phyloP scores from a whole-genome alignment of 2,797 vertebrate genomes.

The Melopsittacus undulatus region DNA sequence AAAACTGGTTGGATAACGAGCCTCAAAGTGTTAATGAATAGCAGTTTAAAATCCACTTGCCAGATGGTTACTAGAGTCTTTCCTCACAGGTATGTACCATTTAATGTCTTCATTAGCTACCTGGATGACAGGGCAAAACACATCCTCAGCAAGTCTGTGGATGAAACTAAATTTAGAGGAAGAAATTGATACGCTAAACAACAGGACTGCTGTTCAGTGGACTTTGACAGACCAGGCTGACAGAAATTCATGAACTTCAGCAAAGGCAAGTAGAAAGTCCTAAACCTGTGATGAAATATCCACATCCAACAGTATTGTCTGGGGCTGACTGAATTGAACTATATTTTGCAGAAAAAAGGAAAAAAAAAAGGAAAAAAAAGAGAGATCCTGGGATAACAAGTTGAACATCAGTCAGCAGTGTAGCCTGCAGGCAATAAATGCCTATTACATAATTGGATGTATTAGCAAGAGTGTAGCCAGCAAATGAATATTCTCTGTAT shows the following conservation, averaged over 20 bases:
- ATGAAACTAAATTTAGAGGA: background rate
- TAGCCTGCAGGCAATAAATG: background rate
- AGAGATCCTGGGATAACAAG: background rate
- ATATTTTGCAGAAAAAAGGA: background rate
- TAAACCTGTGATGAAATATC: background rate
- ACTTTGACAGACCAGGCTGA: background rate
- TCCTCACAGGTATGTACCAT: background rate
- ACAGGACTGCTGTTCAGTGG: background rate
- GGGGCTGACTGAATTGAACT: background rate
- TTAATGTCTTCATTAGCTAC: background rate
- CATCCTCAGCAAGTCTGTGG: background rate
- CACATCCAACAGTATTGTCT: background rate
- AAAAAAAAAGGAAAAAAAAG: background rate
- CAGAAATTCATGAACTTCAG: background rate
- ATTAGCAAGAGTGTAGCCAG: background rate
- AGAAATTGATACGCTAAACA: background rate
- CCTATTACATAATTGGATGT: background rate
- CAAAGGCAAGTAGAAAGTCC: background rate
- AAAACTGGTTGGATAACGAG: background rate
- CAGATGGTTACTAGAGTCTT: background rate
- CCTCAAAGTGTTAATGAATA: background rate
- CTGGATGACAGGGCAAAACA: background rate
- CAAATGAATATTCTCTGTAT: background rate
- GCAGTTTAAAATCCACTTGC: background rate
- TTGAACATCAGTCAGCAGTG: background rate